phyloP scores from a whole-genome alignment of 2,797 vertebrate species.

The Mormyrus proboscirostris region DNA sequence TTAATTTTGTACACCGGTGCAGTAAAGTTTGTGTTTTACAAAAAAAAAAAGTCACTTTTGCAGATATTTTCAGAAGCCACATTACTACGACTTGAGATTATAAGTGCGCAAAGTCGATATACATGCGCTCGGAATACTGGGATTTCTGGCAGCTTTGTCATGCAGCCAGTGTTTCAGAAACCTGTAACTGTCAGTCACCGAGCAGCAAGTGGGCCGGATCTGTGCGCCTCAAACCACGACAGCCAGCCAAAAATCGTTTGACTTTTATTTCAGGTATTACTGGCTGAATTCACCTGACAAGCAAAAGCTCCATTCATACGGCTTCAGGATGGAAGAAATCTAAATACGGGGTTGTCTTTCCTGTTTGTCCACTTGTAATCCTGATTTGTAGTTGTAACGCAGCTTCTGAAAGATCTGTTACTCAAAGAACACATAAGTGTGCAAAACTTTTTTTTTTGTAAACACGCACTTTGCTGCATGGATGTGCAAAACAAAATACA shows the following conservation, averaged over 20 bases:
- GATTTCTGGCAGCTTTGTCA: neutral
- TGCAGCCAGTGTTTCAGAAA: neutral
- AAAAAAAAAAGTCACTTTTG: neutral
- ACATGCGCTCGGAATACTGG: neutral
- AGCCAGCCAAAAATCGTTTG: neutral
- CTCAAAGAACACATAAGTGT: neutral
- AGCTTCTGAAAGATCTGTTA: neutral
- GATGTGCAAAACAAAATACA: neutral
- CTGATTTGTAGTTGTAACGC: neutral
- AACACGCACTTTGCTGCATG: neutral
- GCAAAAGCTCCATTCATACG: neutral
- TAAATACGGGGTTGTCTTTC: neutral
- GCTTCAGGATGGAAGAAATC: neutral
- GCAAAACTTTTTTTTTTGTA: neutral
- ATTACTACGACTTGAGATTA: neutral
- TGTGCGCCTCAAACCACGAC: neutral
- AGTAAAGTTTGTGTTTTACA: neutral
- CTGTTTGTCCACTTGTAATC: neutral
- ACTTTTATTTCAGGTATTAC: neutral
- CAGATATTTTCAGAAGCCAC: neutral
- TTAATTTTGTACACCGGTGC: neutral
- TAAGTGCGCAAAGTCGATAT: neutral
- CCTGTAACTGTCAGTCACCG: neutral
- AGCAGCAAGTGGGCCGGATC: neutral
- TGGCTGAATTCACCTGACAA: neutral